Evolutionary conservation across 92 coral and sea anemone genomes (phyloP).

Genomic region (Siderastrea siderea): DNA sequence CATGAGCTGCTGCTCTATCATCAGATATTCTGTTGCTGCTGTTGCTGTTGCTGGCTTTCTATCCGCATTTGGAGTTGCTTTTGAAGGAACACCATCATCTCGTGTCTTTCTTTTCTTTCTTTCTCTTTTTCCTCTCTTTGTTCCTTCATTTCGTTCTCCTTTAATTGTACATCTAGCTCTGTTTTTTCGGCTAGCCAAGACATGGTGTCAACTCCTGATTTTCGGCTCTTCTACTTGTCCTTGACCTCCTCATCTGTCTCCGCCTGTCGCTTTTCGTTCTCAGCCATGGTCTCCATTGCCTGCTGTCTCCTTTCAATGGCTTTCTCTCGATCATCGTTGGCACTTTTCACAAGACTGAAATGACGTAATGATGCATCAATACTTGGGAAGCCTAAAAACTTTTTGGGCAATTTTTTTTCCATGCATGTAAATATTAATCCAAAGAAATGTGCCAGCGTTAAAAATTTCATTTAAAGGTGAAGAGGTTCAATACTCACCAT

Average conservation of each 20-base stretch:
- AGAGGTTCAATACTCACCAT: too few relatives aligned
- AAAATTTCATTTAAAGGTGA: too few relatives aligned
- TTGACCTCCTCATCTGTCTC: not conserved
- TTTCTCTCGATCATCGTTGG: not conserved
- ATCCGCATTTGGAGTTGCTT: slow-evolving; percentile 15
- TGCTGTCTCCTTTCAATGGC: slow-evolving; percentile 35
- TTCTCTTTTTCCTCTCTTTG: not conserved
- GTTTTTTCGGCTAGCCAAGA: slow-evolving; percentile 2
- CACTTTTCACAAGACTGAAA: not conserved
- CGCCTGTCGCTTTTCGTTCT: slow-evolving; percentile 25
- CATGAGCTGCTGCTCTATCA: slow-evolving; percentile 71
- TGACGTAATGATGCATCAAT: too few relatives aligned
- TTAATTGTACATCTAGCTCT: not conserved
- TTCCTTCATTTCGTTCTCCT: not conserved
- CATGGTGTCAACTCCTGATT: too few relatives aligned
- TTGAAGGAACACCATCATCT: not conserved
- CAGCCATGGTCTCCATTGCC: slow-evolving; percentile 41
- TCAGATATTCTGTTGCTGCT: slow-evolving; percentile 7
- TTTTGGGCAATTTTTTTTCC: too few relatives aligned
- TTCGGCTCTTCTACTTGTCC: not conserved
- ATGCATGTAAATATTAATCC: too few relatives aligned
- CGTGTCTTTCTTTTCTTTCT: not conserved
- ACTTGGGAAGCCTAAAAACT: too few relatives aligned
- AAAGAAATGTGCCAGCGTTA: too few relatives aligned
- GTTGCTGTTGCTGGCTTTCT: slow-evolving; percentile 27